Conservation (phyloP, 2,797 vertebrate genomes). For the Adelosebastes latens region DNA sequence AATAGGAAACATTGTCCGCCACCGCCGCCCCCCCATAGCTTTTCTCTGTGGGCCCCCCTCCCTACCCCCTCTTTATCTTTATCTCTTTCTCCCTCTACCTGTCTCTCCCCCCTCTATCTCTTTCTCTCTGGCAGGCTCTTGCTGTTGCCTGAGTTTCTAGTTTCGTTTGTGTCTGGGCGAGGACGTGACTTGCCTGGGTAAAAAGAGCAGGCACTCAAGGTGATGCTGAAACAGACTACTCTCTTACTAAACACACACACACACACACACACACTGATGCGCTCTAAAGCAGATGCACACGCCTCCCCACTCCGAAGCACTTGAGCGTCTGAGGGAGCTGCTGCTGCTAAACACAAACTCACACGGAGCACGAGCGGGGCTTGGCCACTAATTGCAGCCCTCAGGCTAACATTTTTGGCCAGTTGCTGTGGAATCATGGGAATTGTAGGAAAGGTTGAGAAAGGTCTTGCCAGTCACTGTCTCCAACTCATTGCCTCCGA, state of each 20-base stretch:
- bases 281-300: background rate
- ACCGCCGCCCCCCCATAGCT: background rate
- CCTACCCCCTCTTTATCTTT: background rate
- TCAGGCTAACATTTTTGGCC: conserved; percentile 24
- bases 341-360: conserved; percentile 41
- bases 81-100: conserved; percentile 1
- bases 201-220: conserved; percentile 58
- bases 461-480: background rate
- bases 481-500: background rate
- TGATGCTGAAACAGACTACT: conserved; percentile 52
- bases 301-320: conserved; percentile 15
- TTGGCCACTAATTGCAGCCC: conserved; percentile 45
- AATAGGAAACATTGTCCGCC: conserved; percentile 20
- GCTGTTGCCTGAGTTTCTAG: conserved; percentile 55
- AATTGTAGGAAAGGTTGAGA: conserved; percentile 11
- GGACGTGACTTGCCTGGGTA: conserved; percentile 69
- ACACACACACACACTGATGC: background rate
- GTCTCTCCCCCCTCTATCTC: conserved; percentile 1
- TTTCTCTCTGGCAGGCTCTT: conserved; percentile 17
- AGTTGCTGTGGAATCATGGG: conserved; percentile 34
- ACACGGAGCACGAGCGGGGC: background rate
- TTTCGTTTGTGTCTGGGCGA: conserved; percentile 57
- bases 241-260: conserved; percentile 10
- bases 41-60: conserved; percentile 5
- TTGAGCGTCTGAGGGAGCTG: conserved; percentile 19